A percentile compares a stretch with the other conserved stretches of the same genome.
Evolutionary conservation across 2,113 vertebrate species (phyloP).

Genomic region (Apodemus speciosus): DNA sequence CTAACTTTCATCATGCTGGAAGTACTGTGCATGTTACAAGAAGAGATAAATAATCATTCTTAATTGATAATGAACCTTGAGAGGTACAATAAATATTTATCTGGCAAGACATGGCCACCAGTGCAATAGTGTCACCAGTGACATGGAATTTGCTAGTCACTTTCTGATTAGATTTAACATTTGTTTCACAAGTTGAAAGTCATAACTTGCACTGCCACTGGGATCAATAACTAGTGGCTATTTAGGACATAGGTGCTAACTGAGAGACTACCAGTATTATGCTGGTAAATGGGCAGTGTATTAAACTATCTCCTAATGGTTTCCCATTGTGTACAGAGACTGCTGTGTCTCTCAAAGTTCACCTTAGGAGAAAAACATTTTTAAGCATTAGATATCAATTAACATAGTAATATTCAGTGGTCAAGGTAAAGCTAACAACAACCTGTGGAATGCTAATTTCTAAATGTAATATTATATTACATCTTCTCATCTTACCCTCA

Average conservation of each 20-base stretch:
- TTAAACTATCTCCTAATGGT: neutral
- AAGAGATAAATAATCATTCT: neutral
- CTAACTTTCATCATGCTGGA: neutral
- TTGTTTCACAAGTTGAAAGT: neutral
- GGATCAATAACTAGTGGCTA: neutral
- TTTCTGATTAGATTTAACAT: neutral
- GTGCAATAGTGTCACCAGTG: neutral
- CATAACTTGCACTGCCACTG: neutral
- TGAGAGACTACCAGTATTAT: neutral
- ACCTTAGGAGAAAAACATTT: neutral
- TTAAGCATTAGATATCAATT: neutral
- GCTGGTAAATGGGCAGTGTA: neutral
- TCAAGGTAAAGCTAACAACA: neutral
- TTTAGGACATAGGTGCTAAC: fast-evolving
- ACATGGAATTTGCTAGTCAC: neutral
- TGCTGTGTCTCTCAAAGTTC: neutral
- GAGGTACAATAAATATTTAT: neutral
- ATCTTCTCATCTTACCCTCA: neutral
- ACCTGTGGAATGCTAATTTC: neutral
- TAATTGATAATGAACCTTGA: neutral
- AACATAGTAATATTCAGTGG: neutral
- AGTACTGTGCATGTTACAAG: neutral
- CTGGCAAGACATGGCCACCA: neutral
- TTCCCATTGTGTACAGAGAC: neutral
- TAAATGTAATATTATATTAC: neutral